Base-by-base conservation (phyloP, 23 tunicate species). In the Ciona savignyi region DNA sequence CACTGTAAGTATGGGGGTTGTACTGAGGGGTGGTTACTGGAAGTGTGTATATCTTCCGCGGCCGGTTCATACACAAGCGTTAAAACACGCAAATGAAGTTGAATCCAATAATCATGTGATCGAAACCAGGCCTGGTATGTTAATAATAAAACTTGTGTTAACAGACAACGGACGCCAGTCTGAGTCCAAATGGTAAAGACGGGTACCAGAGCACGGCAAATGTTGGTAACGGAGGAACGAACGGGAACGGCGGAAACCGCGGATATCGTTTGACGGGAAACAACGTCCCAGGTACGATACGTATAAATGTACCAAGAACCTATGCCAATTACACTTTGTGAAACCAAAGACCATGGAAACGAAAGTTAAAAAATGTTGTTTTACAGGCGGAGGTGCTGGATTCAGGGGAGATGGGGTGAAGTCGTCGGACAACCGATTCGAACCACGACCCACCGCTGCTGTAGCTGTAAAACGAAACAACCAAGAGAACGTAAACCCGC, bases 171-270 rank as follows among this genome's bases (percentile, higher is more conserved):
- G 90, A 95, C 70, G 99, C 99, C 9, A 83, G 85, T 49, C 3
- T 35, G 4, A 62, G 31, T 65, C 70, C 48, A 22, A 66, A 73
- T 4, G 99, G 83, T 33, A 95, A 95, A 72, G 99, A 95, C 71
- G 99, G 95, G 15, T 26, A 35, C 6, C 74, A 71, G 51, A 74
- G 56, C 67, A 87, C 82, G 4, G 70, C 51, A 2, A 68, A 69
- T 51, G 82, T 75, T 66, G 99, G 99, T 19, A 74, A 75, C 24
- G 95, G 99, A 11, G 99, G 99, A 4, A 74, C 76, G 28, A 73
- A 79, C 67, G 99, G 99, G 1, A 92, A 88, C 11, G 99, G 99
- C 25, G 99, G 99, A 25, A 70, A 83, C 28, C 79, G 87, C 35
- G 99, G 99, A 70, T 80, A 74, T 35, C 26, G 56, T 27, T 27